These are phyloP conservation scores for Scaeva pyrastri DNA, from an alignment of 2,888 invertebrate species.

Conservation along the genomic window DNA sequence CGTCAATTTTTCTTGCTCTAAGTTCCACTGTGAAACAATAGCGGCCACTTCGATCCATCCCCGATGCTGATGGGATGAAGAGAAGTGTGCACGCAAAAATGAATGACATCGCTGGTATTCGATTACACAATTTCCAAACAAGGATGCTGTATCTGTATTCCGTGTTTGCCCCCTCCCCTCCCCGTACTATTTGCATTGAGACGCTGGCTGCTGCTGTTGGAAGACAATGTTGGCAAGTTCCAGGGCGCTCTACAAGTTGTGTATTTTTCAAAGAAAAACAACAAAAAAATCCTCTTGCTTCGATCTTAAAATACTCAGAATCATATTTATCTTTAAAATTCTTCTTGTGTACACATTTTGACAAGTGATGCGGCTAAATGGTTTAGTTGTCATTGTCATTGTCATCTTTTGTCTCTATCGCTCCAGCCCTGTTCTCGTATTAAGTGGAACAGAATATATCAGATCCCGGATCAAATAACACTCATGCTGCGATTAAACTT, in stretches of 20 bases:
- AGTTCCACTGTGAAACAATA: background rate
- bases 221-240: constrained; percentile 7
- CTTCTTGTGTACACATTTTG: constrained; percentile 36
- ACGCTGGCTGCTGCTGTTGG: background rate
- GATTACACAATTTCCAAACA: constrained; percentile 53
- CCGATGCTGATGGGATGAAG: background rate
- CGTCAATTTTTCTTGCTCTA: too few species aligned
- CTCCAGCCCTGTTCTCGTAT: background rate
- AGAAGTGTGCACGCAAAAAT: constrained; percentile 54
- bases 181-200: constrained; percentile 17
- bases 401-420: background rate
- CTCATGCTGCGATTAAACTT: constrained; percentile 38
- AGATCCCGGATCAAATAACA: constrained; percentile 61
- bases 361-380: constrained; percentile 73
- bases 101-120: constrained; percentile 56
- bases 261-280: background rate
- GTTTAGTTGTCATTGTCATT: constrained; percentile 43
- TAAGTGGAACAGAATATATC: background rate
- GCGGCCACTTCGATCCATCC: background rate
- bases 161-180: background rate
- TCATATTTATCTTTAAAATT: constrained; percentile 43
- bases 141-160: constrained; percentile 32
- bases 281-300: background rate
- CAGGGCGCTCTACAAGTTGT: constrained; percentile 54
- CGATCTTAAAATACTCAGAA: constrained; percentile 38